Evolutionary conservation across 2,113 vertebrate species (phyloP).

Genomic region (Datnioides undecimradiatus): DNA sequence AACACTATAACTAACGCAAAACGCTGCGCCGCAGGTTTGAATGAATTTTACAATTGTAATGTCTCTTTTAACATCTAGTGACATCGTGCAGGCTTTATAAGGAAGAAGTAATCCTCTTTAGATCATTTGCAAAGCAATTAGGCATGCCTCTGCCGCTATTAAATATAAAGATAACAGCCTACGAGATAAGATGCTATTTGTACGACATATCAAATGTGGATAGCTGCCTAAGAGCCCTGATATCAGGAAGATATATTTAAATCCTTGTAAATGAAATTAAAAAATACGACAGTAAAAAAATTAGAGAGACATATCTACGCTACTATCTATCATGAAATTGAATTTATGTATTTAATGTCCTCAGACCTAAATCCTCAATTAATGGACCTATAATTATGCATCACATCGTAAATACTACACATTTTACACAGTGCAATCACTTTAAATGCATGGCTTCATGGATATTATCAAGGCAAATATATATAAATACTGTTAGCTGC

Average conservation of each 20-base stretch:
- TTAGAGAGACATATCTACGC: slow-evolving; percentile 60
- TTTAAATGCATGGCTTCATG: slow-evolving; percentile 62
- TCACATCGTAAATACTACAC: slow-evolving; percentile 71
- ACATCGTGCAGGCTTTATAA: slow-evolving; percentile 64
- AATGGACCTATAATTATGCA: slow-evolving; percentile 65
- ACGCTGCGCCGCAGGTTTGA: slow-evolving; percentile 50
- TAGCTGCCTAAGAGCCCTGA: slow-evolving; percentile 80
- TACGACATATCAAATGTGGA: slow-evolving; percentile 76
- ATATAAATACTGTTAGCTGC: slow-evolving; percentile 73
- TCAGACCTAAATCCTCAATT: slow-evolving; percentile 68
- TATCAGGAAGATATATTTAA: slow-evolving; percentile 76
- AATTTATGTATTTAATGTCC: slow-evolving; percentile 63
- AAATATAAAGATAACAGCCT: slow-evolving; percentile 78
- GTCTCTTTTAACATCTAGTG: slow-evolving; percentile 69
- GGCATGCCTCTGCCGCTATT: slow-evolving; percentile 78
- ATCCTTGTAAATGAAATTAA: slow-evolving; percentile 76
- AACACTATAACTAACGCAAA: slow-evolving; percentile 37
- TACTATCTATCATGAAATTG: slow-evolving; percentile 68
- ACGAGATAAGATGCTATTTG: slow-evolving; percentile 81
- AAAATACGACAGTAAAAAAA: slow-evolving; percentile 63
- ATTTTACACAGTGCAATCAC: slow-evolving; percentile 64
- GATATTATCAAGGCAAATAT: slow-evolving; percentile 69
- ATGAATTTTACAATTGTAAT: slow-evolving; percentile 59
- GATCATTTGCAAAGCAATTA: slow-evolving; percentile 83
- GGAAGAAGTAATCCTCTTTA: slow-evolving; percentile 78